These are phyloP conservation scores for Zaprionus obscuricornis DNA, from an alignment of 2,888 invertebrate species.

Conservation along the genomic window DNA sequence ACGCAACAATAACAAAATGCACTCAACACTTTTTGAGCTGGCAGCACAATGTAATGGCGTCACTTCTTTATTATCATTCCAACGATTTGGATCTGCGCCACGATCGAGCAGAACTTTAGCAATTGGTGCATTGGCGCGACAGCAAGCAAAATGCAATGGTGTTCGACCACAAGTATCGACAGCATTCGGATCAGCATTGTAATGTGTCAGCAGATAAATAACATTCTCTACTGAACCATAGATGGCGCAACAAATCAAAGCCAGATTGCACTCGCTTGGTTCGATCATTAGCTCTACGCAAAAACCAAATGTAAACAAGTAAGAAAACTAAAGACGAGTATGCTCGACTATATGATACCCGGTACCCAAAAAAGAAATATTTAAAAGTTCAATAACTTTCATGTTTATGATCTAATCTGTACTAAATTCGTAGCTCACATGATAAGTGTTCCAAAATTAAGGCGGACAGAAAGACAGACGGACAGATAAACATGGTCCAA, in stretches of 20 bases:
- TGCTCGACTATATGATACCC: neutral
- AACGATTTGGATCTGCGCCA: constrained; percentile 88
- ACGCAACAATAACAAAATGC: constrained; percentile 86
- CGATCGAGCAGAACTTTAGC: constrained; percentile 88
- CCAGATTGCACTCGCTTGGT: constrained; percentile 80
- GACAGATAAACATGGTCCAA: too few relatives aligned
- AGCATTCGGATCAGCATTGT: constrained; percentile 86
- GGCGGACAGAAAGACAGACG: too few relatives aligned
- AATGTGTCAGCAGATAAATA: constrained; percentile 72
- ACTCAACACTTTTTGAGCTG: constrained; percentile 83
- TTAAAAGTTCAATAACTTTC: too few relatives aligned
- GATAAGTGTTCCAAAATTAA: too few relatives aligned
- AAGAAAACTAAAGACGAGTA: neutral
- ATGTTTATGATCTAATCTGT: too few relatives aligned
- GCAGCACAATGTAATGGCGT: constrained; percentile 92
- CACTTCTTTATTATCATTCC: constrained; percentile 88
- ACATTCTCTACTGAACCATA: constrained; percentile 78
- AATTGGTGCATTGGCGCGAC: constrained; percentile 89
- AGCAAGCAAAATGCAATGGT: constrained; percentile 91
- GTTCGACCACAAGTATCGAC: constrained; percentile 88
- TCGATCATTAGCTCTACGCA: constrained; percentile 71
- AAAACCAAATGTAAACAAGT: neutral
- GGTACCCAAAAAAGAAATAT: too few relatives aligned
- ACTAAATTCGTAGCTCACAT: too few relatives aligned
- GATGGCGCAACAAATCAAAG: constrained; percentile 79